phyloP scores from a whole-genome alignment of 1,140 invertebrate species.

The Lepeophtheirus salmonis region DNA sequence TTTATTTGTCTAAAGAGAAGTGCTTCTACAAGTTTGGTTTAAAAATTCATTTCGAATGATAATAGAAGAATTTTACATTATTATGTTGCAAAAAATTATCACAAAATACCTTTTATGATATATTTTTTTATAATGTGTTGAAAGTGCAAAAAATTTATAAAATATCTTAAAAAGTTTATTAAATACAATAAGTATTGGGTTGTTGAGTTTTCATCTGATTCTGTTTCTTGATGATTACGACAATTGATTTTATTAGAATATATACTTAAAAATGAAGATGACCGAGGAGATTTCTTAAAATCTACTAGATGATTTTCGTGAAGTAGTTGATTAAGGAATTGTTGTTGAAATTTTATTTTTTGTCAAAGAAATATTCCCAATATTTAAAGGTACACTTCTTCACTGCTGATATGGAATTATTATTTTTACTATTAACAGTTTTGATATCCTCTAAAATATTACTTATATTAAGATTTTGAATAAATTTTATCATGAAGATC shows the following conservation, averaged over 20 bases:
- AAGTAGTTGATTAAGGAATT: neutral
- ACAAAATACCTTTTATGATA: too few species aligned
- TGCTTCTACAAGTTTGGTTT: too few species aligned
- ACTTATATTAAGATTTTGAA: neutral
- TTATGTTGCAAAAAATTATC: too few species aligned
- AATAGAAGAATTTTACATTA: too few species aligned
- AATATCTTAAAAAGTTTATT: too few species aligned
- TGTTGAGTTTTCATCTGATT: too few species aligned
- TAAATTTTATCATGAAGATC: slow-evolving; percentile 10
- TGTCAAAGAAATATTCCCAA: neutral
- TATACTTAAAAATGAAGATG: neutral
- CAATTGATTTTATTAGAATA: neutral
- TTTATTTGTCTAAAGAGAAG: too few species aligned
- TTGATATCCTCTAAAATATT: slow-evolving; percentile 11
- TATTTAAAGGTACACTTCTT: neutral
- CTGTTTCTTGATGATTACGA: too few species aligned
- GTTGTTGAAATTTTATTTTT: neutral
- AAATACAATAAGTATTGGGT: too few species aligned
- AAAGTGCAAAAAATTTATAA: too few species aligned
- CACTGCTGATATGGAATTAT: neutral
- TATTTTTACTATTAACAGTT: neutral
- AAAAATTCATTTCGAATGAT: too few species aligned
- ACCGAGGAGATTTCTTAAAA: neutral
- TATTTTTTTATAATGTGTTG: too few species aligned
- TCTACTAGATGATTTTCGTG: neutral